These are phyloP conservation scores for Ondatra zibethicus DNA, from an alignment of 2,113 vertebrate species.

Conservation along the genomic window DNA sequence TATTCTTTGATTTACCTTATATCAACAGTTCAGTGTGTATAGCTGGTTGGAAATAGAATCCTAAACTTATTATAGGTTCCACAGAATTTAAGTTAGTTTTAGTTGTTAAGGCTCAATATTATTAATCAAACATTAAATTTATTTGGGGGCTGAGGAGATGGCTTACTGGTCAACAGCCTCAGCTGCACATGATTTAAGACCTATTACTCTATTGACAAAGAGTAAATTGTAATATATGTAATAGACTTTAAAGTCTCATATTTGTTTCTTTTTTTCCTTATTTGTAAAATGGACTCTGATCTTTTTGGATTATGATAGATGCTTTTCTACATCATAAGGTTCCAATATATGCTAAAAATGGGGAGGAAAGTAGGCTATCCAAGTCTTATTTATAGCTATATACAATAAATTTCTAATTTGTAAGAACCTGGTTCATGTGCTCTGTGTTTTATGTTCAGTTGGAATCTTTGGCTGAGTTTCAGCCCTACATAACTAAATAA, in stretches of 20 bases:
- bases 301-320: not conserved
- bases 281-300: not conserved
- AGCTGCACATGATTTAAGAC: not conserved
- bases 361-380: not conserved
- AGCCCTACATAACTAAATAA: constrained; percentile 3
- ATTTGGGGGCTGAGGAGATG: not conserved
- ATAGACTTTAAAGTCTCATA: not conserved
- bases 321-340: not conserved
- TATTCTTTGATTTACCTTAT: not conserved
- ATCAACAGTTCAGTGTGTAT: not conserved
- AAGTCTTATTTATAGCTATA: not conserved
- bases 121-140: not conserved
- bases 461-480: not conserved
- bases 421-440: not conserved
- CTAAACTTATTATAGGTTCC: not conserved
- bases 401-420: not conserved
- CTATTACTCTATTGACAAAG: too few relatives aligned
- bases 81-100: not conserved
- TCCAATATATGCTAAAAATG: not conserved
- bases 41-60: not conserved
- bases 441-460: constrained; percentile 23
- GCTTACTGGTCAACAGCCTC: not conserved
- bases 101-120: not conserved
- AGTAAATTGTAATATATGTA: too few relatives aligned
- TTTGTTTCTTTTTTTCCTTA: not conserved